Percentiles rank a stretch among this genome's conserved stretches.
Conservation (phyloP, 53 echinoderm and acorn worm species). For the Temnopleurus reevesii region DNA sequence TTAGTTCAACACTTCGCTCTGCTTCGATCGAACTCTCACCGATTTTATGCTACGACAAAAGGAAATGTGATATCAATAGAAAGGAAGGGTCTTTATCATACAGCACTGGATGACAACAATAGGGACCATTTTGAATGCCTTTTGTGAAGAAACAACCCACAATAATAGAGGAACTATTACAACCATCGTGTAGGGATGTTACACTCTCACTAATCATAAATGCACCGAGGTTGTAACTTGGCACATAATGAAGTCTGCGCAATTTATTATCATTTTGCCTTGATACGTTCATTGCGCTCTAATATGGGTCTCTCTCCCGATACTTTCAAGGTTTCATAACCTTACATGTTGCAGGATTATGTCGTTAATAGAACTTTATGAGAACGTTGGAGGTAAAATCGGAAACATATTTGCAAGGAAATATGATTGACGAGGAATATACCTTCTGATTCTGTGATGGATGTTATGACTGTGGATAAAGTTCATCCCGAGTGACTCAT, state of each 20-base stretch:
- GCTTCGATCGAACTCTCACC: no score
- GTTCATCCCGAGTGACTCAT: no score
- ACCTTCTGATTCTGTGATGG: no score
- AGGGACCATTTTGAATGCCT: neutral
- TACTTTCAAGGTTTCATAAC: neutral
- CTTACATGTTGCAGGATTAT: neutral
- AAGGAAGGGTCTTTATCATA: neutral
- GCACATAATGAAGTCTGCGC: neutral
- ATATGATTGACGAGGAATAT: no score
- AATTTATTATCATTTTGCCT: neutral
- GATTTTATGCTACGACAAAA: no score
- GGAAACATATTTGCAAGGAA: no score
- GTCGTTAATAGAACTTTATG: no score
- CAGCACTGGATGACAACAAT: neutral
- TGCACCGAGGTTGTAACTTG: neutral
- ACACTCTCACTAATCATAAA: neutral
- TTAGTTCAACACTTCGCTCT: no score
- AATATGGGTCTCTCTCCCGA: neutral
- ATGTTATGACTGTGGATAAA: no score
- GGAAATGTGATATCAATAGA: no score
- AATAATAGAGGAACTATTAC: neutral
- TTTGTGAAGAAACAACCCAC: neutral
- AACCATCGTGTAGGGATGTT: neutral
- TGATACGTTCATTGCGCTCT: neutral
- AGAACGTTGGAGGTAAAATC: no score